Evolutionary conservation across 23 tunicate species (phyloP).

Genomic region (Oikopleura dioica): DNA sequence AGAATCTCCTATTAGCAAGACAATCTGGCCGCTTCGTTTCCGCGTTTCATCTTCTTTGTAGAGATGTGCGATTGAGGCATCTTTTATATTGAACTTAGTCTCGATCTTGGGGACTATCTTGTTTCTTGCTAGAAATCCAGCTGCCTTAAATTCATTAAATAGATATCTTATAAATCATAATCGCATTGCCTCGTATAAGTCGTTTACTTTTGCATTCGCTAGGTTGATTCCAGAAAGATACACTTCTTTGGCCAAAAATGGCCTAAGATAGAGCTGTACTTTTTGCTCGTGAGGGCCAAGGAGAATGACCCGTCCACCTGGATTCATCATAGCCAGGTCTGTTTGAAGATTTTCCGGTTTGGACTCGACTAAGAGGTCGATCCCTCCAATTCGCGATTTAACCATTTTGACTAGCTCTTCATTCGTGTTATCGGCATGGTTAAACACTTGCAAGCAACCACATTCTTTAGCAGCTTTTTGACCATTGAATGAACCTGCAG

Average conservation of each 20-base stretch:
- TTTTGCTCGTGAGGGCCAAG: neutral
- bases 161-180: too few relatives aligned
- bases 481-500: neutral
- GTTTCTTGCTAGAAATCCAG: neutral
- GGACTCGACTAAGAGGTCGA: neutral
- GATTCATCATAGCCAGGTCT: neutral
- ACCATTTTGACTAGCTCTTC: neutral
- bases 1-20: too few relatives aligned
- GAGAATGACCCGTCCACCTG: neutral
- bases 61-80: neutral
- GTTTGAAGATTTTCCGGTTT: neutral
- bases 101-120: conserved; percentile 1
- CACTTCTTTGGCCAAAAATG: neutral
- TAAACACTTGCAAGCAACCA: neutral
- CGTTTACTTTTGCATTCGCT: neutral
- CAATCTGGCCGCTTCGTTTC: neutral
- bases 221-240: neutral
- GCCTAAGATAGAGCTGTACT: neutral
- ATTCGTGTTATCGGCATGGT: neutral
- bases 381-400: neutral
- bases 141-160: neutral
- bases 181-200: too few relatives aligned
- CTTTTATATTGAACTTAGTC: neutral
- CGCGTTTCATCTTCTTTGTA: conserved; percentile 7
- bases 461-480: neutral